Base-by-base conservation (phyloP, 2,797 vertebrate species). In the Adelosebastes latens region DNA sequence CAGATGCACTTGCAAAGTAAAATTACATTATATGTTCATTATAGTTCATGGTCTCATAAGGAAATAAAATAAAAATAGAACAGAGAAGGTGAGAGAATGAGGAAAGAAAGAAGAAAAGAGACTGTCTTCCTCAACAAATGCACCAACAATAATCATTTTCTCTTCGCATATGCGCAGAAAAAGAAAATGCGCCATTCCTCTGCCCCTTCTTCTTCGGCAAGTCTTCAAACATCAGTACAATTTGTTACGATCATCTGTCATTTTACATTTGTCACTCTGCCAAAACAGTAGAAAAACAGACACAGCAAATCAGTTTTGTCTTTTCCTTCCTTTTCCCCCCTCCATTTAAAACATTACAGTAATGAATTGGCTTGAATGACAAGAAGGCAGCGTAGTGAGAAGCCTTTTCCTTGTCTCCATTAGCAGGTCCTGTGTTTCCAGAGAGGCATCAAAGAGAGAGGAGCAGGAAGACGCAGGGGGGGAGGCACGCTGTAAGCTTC, bases 371-470 rank as follows among this genome's bases (percentile, higher is more conserved):
- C 84, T 87, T 92, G 83, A 89, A 92, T 91, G 85, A 90, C 85
- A 83, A 89, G 84, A 87, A 87, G 72, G 75, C 79, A 83, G 72
- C 84, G 85, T 82, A 80, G 87, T 79, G 83, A 90, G 91, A 85
- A 93, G 87, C 86, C 72, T 88, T 89, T 85, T 88, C 66, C 90
- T 84, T 89, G 88, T 93, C 90, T 89, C 90, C 90, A 94, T 93
- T 93, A 93, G 91, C 91, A 88, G 90, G 85, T 90, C 85, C 82
- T 88, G 72, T 94, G 91, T 94, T 94, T 93, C 89, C 86, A 92
- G 66, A 80, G 91, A 83, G 72, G 89, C 90, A 92, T 93, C 91
- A 94, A 92, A 94, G 89, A 79, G 90, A 90, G 80, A 83, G 88
- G 76, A 87, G 91, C 89, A 75, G 83, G 81, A 91, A 82, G 88